Evolutionary conservation across 2,797 vertebrate species (phyloP).

Genomic region (Pseudomugil tenellus): DNA sequence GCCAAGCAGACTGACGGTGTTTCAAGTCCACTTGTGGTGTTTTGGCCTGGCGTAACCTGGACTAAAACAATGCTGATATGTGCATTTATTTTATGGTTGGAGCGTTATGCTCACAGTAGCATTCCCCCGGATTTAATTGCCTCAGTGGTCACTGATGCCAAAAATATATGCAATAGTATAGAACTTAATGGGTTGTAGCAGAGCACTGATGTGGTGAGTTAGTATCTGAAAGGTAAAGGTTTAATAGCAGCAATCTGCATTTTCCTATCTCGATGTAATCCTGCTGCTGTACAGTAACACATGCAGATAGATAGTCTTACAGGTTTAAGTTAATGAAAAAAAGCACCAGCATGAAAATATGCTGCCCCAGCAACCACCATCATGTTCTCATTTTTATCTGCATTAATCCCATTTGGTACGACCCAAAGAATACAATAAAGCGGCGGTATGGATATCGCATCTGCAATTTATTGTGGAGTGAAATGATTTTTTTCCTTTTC

Average conservation of each 20-base stretch:
- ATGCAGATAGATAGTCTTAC: background rate
- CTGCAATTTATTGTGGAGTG: background rate
- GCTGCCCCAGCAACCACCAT: background rate
- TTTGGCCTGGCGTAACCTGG: constrained; percentile 10
- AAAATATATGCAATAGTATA: constrained; percentile 39
- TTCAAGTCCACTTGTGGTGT: constrained; percentile 58
- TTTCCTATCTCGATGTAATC: background rate
- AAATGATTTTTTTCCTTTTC: background rate
- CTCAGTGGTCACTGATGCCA: constrained; percentile 44
- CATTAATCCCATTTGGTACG: background rate
- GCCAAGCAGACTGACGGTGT: constrained; percentile 64
- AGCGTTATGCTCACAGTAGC: constrained; percentile 40
- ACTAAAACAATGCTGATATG: constrained; percentile 48
- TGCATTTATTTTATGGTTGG: constrained; percentile 46
- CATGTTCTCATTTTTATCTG: background rate
- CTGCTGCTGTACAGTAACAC: background rate
- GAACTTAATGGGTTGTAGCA: constrained; percentile 46
- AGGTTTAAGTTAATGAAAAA: background rate
- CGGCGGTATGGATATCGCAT: background rate
- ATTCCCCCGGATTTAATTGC: constrained; percentile 38
- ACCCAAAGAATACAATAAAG: background rate
- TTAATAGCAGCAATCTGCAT: constrained; percentile 9
- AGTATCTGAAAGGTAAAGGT: constrained; percentile 43
- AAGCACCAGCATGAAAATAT: background rate
- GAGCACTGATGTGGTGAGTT: constrained; percentile 33